Base-by-base conservation (phyloP, 2,797 vertebrate species). In the Falco concolor region DNA sequence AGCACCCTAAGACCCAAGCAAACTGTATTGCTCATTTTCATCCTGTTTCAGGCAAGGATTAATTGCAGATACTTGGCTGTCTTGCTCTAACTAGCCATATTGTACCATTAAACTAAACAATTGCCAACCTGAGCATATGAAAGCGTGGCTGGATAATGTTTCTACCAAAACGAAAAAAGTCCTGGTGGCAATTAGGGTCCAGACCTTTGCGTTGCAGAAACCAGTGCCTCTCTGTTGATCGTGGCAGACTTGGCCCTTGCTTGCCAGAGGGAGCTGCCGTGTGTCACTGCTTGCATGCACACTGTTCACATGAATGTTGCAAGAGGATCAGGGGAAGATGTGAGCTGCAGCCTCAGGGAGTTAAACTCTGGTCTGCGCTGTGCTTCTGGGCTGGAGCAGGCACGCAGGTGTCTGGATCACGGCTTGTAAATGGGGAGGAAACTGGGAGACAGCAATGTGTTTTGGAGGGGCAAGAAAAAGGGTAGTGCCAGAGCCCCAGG, bases 221-320 rank as follows among this genome's bases (percentile, higher is more conserved):
- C 42, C n/a, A 38, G n/a, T 10, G n/a, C n/a, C 36, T 57, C 57
- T 93, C 42, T 0, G 0, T 5, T 76, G 9, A 75, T 38, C 8
- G 0, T 12, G 18, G 30, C 5, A 17, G 61, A 5, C 38, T 57
- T 52, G 52, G 53, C 24, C 40, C 8, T 73, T 69, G 61, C 20
- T 24, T 36, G 32, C 52, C 19, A 32, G 50, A 56, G 45, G 42
- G 28, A 81, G 50, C 74, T 54, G 45, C 27, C 38, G 67, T 28
- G 50, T 49, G 60, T 36, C 74, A 17, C 13, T 68, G 69, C 72
- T 53, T 30, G 34, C 67, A 10, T n/a, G 50, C 57, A 13, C 54
- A 12, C 60, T 57, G 42, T 72, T 69, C 50, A 45, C 22, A 22
- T 17, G 10, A 59, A 24, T 36, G 16, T 32, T 61, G 54, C 59